Base-by-base conservation (phyloP, 2,113 vertebrate genomes). In the Pandion haliaetus region DNA sequence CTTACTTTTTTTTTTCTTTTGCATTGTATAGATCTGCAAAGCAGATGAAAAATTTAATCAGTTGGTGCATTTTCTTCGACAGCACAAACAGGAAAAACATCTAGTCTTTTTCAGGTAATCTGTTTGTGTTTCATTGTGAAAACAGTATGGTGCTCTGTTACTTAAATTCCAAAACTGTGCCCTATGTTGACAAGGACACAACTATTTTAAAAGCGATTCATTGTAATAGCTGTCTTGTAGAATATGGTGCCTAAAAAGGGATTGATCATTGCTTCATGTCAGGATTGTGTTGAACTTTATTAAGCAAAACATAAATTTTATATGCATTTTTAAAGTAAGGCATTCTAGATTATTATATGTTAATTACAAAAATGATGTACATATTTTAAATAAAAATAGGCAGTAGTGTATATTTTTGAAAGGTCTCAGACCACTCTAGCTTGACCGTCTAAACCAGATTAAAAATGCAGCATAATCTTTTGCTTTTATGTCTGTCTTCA, bases 51-150 rank as follows among this genome's bases (percentile, higher is more conserved):
- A 99, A 86, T 99, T 99, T 91, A 99, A 99, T 97, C 98, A 98
- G 94, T 96, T 99, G 97, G 99, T 99, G 88, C 97, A 99, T 59
- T 99, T 99, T 93, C 99, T 99, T 63, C 97, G 97, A 38, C 99
- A 98, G 65, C 99, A 98, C 96, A 99, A 99, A 79, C 98, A 98
- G 13, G 98, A 99, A 79, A 99, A 99, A 86, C 98, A 99, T 55
- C 98, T 99, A 14, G 98, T 99, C 38, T 99, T 99, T 95, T 99
- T 99, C 97, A 99, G 99, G 99, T 99, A 96, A 21, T 65, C 19
- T 9, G 5, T 21, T 32, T 9, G 44, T 38, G 24, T 66, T 83
- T 92, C 7, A 3, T 26, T 58, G 32, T 76, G 71, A 61, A 40
- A 38, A 40, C 13, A 14, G 21, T 15, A 5, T 1, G 2, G 15